Conservation (phyloP, 2,888 invertebrate species). For the Ectobius pallidus region DNA sequence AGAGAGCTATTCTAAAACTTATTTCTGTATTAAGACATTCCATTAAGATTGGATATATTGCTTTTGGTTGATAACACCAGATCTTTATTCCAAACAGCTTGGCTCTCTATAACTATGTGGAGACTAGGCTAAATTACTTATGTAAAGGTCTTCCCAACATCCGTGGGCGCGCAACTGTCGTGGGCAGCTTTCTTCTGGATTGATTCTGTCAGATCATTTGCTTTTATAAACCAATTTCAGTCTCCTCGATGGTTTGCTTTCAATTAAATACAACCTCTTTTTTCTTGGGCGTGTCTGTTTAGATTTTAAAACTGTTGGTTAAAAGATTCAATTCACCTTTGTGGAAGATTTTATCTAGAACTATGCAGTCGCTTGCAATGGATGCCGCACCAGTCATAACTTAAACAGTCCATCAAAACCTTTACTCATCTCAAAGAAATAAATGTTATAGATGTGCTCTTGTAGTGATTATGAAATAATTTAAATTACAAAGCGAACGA, state of each 20-base stretch:
- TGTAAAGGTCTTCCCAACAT: not conserved
- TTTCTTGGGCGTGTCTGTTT: not conserved
- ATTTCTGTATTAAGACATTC: slow-evolving; percentile 10
- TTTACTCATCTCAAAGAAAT: not conserved
- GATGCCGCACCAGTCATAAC: not conserved
- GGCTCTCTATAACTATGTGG: not conserved
- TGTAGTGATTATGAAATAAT: not conserved
- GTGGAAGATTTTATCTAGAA: no score
- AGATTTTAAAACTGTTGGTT: not conserved
- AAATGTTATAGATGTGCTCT: not conserved
- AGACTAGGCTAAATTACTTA: not conserved
- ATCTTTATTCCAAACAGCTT: not conserved
- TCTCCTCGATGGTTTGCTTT: not conserved
- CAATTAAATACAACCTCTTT: not conserved
- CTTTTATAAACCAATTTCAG: slow-evolving; percentile 9
- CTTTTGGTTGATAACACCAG: not conserved
- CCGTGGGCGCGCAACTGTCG: not conserved
- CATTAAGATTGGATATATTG: not conserved
- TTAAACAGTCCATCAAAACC: not conserved
- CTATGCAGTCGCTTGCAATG: not conserved
- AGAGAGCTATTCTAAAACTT: not conserved
- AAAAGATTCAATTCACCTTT: no score
- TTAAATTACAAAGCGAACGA: not conserved
- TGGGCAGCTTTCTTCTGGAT: not conserved
- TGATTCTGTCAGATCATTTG: not conserved